Percentiles rank a stretch among this genome's conserved stretches.
phyloP scores from a whole-genome alignment of 2,797 vertebrate genomes.

The Chaunax sp. region DNA sequence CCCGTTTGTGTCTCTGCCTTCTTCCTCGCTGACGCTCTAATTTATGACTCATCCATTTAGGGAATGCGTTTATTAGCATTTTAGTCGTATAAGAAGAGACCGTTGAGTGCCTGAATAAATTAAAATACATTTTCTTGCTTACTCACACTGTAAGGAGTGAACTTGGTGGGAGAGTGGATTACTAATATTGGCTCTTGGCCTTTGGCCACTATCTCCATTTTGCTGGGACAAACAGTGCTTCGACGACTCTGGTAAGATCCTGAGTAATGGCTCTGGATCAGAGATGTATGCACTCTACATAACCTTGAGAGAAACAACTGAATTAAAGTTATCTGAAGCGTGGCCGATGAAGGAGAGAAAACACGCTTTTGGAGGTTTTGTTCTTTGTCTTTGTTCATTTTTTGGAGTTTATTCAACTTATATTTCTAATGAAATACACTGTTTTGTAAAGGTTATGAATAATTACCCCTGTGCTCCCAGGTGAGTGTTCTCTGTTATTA shows the following conservation, averaged over 20 bases:
- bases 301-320: constrained; percentile 47
- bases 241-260: constrained; percentile 24
- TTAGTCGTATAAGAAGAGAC: constrained; percentile 7
- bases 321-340: constrained; percentile 26
- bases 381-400: neutral
- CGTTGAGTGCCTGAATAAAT: constrained; percentile 19
- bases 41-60: constrained; percentile 5
- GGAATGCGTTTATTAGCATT: constrained; percentile 20
- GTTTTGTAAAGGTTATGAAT: constrained; percentile 25
- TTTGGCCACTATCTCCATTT: constrained; percentile 26
- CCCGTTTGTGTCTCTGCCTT: neutral
- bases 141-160: neutral
- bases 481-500: no score
- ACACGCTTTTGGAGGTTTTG: constrained; percentile 1
- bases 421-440: constrained; percentile 6
- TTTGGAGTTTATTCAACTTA: neutral
- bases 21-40: neutral
- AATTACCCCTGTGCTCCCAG: constrained; percentile 13
- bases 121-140: constrained; percentile 21
- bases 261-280: constrained; percentile 45
- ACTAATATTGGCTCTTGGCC: constrained; percentile 48
- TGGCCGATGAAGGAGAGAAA: neutral
- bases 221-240: constrained; percentile 26
- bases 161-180: constrained; percentile 29
- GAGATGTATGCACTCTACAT: constrained; percentile 27